Base-by-base conservation (phyloP, 2,888 invertebrate species). In the Folsomia candida region DNA sequence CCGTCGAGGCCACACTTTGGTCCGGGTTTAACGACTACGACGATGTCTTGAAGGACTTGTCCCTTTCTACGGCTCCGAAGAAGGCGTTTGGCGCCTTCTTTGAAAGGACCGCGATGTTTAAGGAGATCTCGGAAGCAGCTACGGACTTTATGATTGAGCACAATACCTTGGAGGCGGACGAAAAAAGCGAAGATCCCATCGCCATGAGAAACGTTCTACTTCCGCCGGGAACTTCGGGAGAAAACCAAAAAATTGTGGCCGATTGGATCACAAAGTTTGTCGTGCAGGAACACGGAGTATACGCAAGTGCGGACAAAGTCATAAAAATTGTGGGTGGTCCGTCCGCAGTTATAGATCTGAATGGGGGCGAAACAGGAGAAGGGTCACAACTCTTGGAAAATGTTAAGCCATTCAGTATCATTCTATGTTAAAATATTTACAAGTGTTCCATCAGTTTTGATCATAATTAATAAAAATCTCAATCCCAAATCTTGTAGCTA, bases 281-380 rank as follows among this genome's bases (percentile, higher is more conserved):
- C 14, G 59, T 73, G 14, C n/a, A n/a, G n/a, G n/a, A n/a, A n/a
- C n/a, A n/a, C 29, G 75, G 75, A 9, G 67, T 73, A 60, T 75
- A 61, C 51, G 73, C 72, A 73, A 73, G 75, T 11, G 37, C 60
- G 47, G 73, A 73, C 47, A 64, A 69, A 57, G 71, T 63, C 11
- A 68, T 75, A 2, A 67, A 69, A 54, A 64, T 75, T n/a, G 69
- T 70, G n/a, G 75, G 75, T 25, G 75, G 75, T 22, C 75, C 75
- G 24, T 51, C 26, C 22, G 70, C 73, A 4, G 27, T 29, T 22
- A 67, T 68, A 24, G 70, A 73, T n/a, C 70, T 70, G 65, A n/a
- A n/a, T n/a, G n/a, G n/a, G n/a, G n/a, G n/a, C n/a, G n/a, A n/a
- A n/a, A n/a, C n/a, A n/a, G 73, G 65, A 51, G 68, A 68, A 37